These are phyloP conservation scores for Mermis nigrescens DNA, from an alignment of 2,888 invertebrate species.

Conservation along the genomic window DNA sequence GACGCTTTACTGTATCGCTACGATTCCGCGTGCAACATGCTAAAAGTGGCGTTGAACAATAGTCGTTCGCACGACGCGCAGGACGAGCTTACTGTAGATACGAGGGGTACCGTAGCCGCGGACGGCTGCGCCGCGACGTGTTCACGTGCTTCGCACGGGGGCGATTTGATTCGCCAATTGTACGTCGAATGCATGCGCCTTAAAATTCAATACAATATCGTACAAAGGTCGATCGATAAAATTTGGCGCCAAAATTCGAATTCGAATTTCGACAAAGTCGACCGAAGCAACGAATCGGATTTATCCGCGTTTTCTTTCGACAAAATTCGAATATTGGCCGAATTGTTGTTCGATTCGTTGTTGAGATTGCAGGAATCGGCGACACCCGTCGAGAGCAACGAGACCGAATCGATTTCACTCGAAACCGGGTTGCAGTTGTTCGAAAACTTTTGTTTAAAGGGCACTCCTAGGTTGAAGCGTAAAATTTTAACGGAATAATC, in stretches of 20 bases:
- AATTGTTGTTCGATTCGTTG: conserved; percentile 59
- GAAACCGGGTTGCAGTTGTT: no score
- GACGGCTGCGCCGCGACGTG: no score
- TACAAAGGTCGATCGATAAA: conserved; percentile 52
- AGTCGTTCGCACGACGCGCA: neutral
- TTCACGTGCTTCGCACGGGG: neutral
- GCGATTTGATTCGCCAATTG: conserved; percentile 40
- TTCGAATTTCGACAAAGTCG: neutral
- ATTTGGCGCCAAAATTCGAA: conserved; percentile 32
- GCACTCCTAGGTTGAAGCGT: no score
- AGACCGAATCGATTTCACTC: no score
- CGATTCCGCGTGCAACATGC: conserved; percentile 62
- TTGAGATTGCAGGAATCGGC: conserved; percentile 50
- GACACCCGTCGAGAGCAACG: no score
- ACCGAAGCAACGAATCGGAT: neutral
- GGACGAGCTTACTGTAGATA: neutral
- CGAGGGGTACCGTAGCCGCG: no score
- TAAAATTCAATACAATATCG: conserved; percentile 69
- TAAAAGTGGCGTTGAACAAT: conserved; percentile 51
- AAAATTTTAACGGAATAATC: no score
- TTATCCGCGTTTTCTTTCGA: conserved; percentile 37
- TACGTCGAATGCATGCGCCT: conserved; percentile 62
- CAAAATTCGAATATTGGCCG: conserved; percentile 59
- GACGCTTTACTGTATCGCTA: conserved; percentile 59
- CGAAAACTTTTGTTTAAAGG: no score